phyloP scores from a whole-genome alignment of 2,888 invertebrate species.

The Epinotia demarniana region DNA sequence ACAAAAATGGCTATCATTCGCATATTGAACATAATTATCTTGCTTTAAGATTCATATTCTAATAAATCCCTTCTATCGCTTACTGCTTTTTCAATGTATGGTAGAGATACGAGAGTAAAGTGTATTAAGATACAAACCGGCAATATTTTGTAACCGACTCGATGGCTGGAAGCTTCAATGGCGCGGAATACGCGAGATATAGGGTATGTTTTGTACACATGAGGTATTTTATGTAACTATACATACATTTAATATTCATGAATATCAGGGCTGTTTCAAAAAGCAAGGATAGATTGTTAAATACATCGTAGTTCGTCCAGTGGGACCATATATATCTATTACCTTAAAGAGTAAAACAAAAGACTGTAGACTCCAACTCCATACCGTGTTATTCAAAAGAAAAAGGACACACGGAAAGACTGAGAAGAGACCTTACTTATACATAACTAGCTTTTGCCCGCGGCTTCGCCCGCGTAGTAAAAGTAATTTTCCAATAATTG shows the following conservation, averaged over 20 bases:
- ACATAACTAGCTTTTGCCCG: too few relatives aligned
- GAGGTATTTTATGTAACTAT: conserved; percentile 2
- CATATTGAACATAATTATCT: neutral
- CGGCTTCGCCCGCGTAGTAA: too few relatives aligned
- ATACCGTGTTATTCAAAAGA: too few relatives aligned
- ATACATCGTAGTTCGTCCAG: too few relatives aligned
- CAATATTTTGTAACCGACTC: conserved; percentile 40
- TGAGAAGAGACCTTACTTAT: too few relatives aligned
- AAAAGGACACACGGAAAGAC: too few relatives aligned
- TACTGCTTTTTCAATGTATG: neutral
- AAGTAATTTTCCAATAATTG: too few relatives aligned
- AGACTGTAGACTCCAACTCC: too few relatives aligned
- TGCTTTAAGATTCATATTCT: neutral
- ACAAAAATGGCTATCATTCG: neutral
- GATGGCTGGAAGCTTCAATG: conserved; percentile 34
- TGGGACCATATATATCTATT: too few relatives aligned
- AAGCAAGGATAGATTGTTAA: too few relatives aligned
- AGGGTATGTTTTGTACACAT: conserved; percentile 31
- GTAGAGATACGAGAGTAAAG: conserved; percentile 1
- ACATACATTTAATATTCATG: neutral
- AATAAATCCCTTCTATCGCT: neutral
- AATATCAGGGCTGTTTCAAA: neutral
- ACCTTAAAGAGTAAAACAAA: too few relatives aligned
- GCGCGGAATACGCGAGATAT: conserved; percentile 42
- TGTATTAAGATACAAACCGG: conserved; percentile 42